Evolutionary conservation across 2,888 invertebrate species (phyloP).

Genomic region (Patella caerulea): DNA sequence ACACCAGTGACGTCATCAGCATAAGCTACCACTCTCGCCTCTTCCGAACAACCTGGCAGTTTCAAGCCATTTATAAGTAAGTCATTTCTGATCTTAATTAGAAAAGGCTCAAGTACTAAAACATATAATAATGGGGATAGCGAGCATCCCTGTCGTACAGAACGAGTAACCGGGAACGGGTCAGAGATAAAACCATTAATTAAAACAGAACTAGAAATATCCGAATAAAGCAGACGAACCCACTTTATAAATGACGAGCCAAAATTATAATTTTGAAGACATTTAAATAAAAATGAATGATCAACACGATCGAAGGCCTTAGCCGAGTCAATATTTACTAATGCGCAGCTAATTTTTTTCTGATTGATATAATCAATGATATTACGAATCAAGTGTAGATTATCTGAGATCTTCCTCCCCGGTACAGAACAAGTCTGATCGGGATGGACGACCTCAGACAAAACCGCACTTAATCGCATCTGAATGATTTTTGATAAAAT

Average conservation of each 20-base stretch:
- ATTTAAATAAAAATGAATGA: conserved; percentile 14
- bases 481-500: conserved; percentile 42
- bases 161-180: not conserved
- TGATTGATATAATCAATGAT: conserved; percentile 40
- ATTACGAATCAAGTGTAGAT: conserved; percentile 39
- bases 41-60: not conserved
- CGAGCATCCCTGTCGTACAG: not conserved
- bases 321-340: conserved; percentile 29
- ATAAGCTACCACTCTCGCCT: not conserved
- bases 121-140: conserved; percentile 12
- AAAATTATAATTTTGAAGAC: conserved; percentile 12
- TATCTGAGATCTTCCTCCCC: conserved; percentile 44
- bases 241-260: conserved; percentile 18
- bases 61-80: not conserved
- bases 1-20: conserved; percentile 29
- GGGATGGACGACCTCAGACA: conserved; percentile 32
- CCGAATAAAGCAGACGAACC: conserved; percentile 14
- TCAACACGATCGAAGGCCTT: not conserved
- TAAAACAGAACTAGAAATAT: not conserved
- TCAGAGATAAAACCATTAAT: not conserved
- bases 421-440: conserved; percentile 45
- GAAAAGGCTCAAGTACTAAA: conserved; percentile 12
- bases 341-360: conserved; percentile 35
- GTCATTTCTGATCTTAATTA: conserved; percentile 13
- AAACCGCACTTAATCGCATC: conserved; percentile 32